Evolutionary conservation across 2,888 invertebrate species (phyloP).

Genomic region (Nezara viridula): DNA sequence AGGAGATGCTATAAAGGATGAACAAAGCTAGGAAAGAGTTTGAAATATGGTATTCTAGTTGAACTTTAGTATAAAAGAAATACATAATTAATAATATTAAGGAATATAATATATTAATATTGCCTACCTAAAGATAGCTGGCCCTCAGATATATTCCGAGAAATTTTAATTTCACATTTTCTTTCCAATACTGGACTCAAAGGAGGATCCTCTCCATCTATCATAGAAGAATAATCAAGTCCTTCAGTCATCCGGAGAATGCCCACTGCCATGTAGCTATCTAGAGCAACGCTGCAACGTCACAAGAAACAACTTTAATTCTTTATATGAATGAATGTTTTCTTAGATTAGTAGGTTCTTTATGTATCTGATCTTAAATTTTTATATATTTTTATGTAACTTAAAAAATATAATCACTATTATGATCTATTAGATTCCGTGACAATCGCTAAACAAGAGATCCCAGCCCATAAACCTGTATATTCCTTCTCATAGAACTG

Average conservation of each 20-base stretch:
- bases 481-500: no score
- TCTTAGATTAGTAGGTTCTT: no score
- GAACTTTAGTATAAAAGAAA: no score
- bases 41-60: no score
- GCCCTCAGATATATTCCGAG: constrained; percentile 59
- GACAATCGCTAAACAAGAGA: no score
- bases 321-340: no score
- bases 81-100: neutral
- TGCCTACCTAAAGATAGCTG: constrained; percentile 57
- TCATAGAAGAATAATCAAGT: constrained; percentile 76
- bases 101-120: neutral
- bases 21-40: neutral
- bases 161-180: constrained; percentile 63
- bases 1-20: no score
- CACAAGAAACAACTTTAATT: neutral
- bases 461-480: no score
- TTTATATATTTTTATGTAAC: no score
- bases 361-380: no score
- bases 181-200: constrained; percentile 59
- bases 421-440: no score
- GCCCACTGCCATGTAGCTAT: constrained; percentile 93
- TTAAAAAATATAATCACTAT: no score
- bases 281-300: constrained; percentile 85
- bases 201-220: constrained; percentile 63
- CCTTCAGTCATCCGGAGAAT: constrained; percentile 90